phyloP scores from a whole-genome alignment of 2,797 vertebrate species.

The Phalloptychus januarius region DNA sequence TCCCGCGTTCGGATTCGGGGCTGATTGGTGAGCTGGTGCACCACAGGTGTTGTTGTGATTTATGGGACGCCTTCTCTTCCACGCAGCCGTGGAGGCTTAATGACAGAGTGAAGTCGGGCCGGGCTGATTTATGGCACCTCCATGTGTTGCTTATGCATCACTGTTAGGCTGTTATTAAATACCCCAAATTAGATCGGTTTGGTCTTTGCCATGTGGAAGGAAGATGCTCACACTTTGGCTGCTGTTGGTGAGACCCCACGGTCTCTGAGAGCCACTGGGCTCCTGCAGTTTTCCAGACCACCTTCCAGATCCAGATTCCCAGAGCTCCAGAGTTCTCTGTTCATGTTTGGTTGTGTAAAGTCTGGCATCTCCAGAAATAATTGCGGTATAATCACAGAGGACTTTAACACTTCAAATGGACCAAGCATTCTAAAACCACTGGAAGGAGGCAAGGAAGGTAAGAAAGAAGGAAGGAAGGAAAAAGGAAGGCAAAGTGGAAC shows the following conservation, averaged over 20 bases:
- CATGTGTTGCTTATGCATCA: constrained; percentile 1
- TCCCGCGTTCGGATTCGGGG: neutral
- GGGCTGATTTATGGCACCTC: neutral
- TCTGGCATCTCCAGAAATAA: neutral
- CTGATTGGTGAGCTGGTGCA: neutral
- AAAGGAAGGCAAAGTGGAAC: neutral
- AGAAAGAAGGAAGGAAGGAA: neutral
- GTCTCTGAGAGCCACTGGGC: neutral
- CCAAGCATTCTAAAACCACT: neutral
- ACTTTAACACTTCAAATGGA: no score
- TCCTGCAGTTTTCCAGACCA: neutral
- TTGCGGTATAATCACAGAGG: no score
- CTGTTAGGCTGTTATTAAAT: constrained; percentile 14
- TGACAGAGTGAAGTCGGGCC: constrained; percentile 1
- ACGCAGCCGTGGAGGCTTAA: neutral
- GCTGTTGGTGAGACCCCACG: neutral
- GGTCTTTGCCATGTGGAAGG: neutral
- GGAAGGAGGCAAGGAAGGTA: neutral
- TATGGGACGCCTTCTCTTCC: neutral
- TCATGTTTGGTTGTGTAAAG: neutral
- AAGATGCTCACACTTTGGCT: neutral
- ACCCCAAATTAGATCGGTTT: neutral
- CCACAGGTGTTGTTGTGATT: constrained; percentile 26
- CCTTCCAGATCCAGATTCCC: neutral
- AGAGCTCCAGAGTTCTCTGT: neutral